Evolutionary conservation across 2,888 invertebrate genomes (phyloP).

Genomic region (Cremastobaeus sp.): DNA sequence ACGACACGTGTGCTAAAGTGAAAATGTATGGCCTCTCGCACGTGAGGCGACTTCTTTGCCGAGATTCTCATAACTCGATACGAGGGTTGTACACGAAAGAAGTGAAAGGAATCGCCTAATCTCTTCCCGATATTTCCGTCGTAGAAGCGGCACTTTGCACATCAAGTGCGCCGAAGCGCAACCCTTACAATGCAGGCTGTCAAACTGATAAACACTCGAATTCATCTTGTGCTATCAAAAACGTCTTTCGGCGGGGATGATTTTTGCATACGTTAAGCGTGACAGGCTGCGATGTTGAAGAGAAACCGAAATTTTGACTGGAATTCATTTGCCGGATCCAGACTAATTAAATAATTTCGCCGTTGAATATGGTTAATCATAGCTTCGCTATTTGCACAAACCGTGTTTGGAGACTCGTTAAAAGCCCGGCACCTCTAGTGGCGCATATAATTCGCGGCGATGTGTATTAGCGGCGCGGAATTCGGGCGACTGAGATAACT

Average conservation of each 20-base stretch:
- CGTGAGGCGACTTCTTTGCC: slow-evolving; percentile 72
- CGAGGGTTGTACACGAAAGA: slow-evolving; percentile 62
- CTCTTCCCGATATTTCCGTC: slow-evolving; percentile 70
- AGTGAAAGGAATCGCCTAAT: slow-evolving; percentile 67
- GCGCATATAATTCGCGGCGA: slow-evolving; percentile 51
- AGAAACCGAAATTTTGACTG: no score
- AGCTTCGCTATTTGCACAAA: slow-evolving; percentile 39
- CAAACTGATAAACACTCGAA: slow-evolving; percentile 50
- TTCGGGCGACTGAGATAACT: slow-evolving; percentile 66
- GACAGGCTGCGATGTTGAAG: no score
- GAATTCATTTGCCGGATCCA: no score
- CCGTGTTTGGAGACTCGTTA: slow-evolving; percentile 35
- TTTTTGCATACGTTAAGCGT: no score
- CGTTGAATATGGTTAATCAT: slow-evolving; percentile 52
- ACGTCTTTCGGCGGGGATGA: no score
- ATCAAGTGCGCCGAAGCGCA: neutral
- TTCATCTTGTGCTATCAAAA: slow-evolving; percentile 6
- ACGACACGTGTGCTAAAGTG: slow-evolving; percentile 78
- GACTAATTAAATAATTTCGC: slow-evolving; percentile 2
- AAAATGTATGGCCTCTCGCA: slow-evolving; percentile 75
- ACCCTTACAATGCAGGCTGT: slow-evolving; percentile 30
- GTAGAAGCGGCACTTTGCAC: no score
- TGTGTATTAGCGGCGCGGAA: slow-evolving; percentile 59
- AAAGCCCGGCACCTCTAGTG: slow-evolving; percentile 24
- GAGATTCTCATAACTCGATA: slow-evolving; percentile 76